Conservation (phyloP, 2,888 invertebrate genomes). For the Philereme vetulata region DNA sequence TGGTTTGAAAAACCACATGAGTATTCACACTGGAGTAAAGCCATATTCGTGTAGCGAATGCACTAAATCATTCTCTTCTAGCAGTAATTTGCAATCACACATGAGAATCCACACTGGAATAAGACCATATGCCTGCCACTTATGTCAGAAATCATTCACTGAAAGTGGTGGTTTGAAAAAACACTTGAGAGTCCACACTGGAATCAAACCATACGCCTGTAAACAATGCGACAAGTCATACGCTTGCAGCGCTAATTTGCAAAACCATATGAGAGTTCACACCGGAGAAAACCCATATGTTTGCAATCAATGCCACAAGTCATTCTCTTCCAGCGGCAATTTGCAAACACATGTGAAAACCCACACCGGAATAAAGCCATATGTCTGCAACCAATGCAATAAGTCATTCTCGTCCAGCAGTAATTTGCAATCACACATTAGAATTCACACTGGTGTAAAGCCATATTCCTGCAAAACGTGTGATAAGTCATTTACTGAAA, state of each 20-base stretch:
- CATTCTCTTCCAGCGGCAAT: conserved; percentile 1
- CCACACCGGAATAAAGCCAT: conserved; percentile 3
- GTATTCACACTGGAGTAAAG: conserved; percentile 1
- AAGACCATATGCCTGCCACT: not conserved
- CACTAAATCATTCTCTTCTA: conserved; percentile 2
- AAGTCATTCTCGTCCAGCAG: conserved; percentile 6
- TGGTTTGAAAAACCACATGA: conserved; percentile 2
- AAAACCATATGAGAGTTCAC: conserved; percentile 3
- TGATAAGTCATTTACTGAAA: not conserved
- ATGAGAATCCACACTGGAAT: conserved; percentile 1
- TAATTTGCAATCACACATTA: conserved; percentile 7
- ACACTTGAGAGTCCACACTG: not conserved
- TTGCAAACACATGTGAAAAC: conserved; percentile 5
- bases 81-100: conserved; percentile 4
- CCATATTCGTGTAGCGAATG: conserved; percentile 4
- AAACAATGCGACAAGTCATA: not conserved
- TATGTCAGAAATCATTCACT: conserved; percentile 2
- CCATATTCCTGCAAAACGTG: not conserved
- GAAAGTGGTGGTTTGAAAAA: conserved; percentile 2
- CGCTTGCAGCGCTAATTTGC: conserved; percentile 1
- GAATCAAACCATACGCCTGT: not conserved
- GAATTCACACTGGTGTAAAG: conserved; percentile 8
- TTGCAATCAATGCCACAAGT: not conserved
- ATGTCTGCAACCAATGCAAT: conserved; percentile 9
- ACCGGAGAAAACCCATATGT: conserved; percentile 2